Evolutionary conservation across 2,888 invertebrate genomes (phyloP), one percentile per base, ranked within the genome.

Genomic region (Erebia epiphron): DNA sequence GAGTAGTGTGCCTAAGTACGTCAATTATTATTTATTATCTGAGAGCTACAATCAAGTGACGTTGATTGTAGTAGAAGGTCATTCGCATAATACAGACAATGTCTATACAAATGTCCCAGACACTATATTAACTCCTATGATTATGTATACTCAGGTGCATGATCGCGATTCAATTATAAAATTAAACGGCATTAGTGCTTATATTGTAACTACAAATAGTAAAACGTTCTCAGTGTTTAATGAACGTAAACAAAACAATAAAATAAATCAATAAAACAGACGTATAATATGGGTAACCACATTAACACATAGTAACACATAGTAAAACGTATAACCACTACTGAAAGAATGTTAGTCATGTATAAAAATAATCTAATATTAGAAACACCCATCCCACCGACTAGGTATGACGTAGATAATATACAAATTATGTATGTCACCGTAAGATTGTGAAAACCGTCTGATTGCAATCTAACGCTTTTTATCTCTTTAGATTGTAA

Each of bases 1-100:
- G 57, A 68, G 54, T 70, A 50, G 62, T 70, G 18, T 66, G 52
- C 46, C 64, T 71, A 72, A 67, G 49, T 67, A 67, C 72, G 70
- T 72, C 72, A 67, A 72, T 74, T 72, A 73, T 72, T 69, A 74
- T 69, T 75, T 74, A 73, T 75, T 76, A 76, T 75, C 74, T 70
- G 69, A 72, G 74, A 75, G 71, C 72, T 74, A 74, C 73, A 73
- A 77, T 77, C 70, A 72, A 76, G 75, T 79, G 77, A 77, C 76
- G 78, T 73, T 77, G 75, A 77, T 77, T 73, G 73, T 75, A 60
- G 75, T 63, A 72, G 77, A 80, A 79, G 78, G 80, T 70, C 77
- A 69, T 50, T 69, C 63, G 56, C 46, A 62, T 21, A 64, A 62
- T 21, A 64, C 58, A 65, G 35, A 26, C 46, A 60, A 58, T 50